Evolutionary conservation across 2,888 invertebrate species (phyloP).

Genomic region (Drosophila histrio): DNA sequence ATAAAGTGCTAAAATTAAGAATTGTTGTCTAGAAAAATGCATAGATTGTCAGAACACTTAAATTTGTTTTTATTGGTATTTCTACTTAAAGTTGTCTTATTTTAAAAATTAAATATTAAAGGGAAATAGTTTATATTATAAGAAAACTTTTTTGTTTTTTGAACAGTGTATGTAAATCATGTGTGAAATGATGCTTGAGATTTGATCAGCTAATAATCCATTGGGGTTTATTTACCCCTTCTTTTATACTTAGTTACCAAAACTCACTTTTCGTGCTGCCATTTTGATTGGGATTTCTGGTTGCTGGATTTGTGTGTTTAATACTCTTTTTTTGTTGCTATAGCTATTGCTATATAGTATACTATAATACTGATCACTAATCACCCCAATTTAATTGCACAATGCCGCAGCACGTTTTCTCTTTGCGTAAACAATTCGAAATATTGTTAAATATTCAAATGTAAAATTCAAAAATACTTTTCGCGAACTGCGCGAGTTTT

Average conservation of each 20-base stretch:
- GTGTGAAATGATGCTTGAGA: slow-evolving; percentile 29
- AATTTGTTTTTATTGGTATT: too few species aligned
- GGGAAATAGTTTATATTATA: too few species aligned
- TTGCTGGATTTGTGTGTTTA: slow-evolving; percentile 1
- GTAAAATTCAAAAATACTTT: slow-evolving; percentile 43
- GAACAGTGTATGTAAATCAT: too few species aligned
- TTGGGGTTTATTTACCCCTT: not conserved
- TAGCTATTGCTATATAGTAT: slow-evolving; percentile 16
- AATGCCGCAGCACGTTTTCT: slow-evolving; percentile 49
- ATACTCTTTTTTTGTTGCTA: slow-evolving; percentile 34
- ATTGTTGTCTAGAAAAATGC: too few species aligned
- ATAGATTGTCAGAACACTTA: too few species aligned
- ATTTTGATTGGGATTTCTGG: slow-evolving; percentile 45
- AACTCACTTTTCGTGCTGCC: slow-evolving; percentile 80
- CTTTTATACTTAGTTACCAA: not conserved
- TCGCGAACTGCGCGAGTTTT: slow-evolving; percentile 31
- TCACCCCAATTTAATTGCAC: slow-evolving; percentile 57
- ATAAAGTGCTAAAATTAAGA: too few species aligned
- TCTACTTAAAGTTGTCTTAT: too few species aligned
- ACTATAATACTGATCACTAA: slow-evolving; percentile 67
- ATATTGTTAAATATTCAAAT: slow-evolving; percentile 30
- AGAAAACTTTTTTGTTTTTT: too few species aligned
- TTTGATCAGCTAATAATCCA: not conserved
- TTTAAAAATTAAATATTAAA: too few species aligned
- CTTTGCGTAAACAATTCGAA: slow-evolving; percentile 41